Evolutionary conservation across 2,797 vertebrate species (phyloP).

Genomic region (Darevskia nairensis): DNA sequence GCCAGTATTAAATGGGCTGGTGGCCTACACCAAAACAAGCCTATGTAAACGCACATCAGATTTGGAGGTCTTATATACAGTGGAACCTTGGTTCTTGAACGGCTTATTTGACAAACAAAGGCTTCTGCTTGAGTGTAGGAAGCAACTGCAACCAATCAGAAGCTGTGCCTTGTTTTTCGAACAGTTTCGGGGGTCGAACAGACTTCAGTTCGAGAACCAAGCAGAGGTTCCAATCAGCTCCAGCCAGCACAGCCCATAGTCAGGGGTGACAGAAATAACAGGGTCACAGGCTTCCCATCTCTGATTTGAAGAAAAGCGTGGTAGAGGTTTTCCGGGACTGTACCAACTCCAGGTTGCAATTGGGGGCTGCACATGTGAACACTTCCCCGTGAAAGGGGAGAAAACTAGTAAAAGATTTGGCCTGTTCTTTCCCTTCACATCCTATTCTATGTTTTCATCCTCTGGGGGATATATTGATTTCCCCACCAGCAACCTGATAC

Average conservation of each 20-base stretch:
- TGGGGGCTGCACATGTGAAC: not conserved
- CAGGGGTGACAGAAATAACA: not conserved
- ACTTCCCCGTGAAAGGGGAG: not conserved
- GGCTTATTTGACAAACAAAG: no score
- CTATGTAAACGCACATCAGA: not conserved
- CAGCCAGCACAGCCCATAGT: not conserved
- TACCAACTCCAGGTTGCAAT: not conserved
- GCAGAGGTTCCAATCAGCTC: not conserved
- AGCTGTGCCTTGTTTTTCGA: no score
- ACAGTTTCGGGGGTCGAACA: no score
- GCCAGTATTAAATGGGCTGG: not conserved
- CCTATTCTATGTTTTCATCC: not conserved
- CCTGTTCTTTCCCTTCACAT: not conserved
- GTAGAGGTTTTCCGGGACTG: not conserved
- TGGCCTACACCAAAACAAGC: not conserved
- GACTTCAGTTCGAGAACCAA: no score
- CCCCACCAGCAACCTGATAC: not conserved
- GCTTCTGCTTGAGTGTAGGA: no score
- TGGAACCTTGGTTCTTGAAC: no score
- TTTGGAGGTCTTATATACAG: not conserved
- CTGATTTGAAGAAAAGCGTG: not conserved
- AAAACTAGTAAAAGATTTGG: not conserved
- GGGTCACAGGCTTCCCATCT: not conserved
- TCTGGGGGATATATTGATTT: not conserved
- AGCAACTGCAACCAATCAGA: no score